phyloP scores from a whole-genome alignment of 2,113 vertebrate genomes.

The Ctenomys sociabilis region DNA sequence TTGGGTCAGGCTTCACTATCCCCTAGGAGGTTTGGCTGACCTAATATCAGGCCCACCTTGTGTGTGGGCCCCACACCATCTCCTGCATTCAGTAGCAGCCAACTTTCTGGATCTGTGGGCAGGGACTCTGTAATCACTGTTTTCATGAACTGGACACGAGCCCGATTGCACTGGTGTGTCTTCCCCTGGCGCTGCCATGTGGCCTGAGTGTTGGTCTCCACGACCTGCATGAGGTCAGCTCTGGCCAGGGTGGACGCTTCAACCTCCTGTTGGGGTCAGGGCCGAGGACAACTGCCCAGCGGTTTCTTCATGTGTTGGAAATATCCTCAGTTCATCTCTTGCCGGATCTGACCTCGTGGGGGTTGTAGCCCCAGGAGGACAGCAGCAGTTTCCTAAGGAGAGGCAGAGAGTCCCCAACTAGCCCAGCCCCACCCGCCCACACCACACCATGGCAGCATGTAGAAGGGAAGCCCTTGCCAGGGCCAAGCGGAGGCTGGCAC shows the following conservation, averaged over 20 bases:
- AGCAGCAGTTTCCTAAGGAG: not conserved
- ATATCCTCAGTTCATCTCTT: not conserved
- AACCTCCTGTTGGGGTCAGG: not conserved
- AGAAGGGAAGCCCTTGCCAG: not conserved
- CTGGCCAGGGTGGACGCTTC: not conserved
- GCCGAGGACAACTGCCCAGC: not conserved
- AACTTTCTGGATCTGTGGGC: not conserved
- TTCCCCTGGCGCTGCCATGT: rapidly evolving
- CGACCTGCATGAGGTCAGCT: rapidly evolving
- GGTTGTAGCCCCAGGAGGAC: not conserved
- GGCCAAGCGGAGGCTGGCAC: not conserved
- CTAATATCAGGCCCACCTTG: no score
- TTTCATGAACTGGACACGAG: not conserved
- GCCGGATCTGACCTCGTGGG: not conserved
- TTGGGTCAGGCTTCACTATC: not conserved
- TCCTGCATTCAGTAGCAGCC: no score
- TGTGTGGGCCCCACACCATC: not conserved
- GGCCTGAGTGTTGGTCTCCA: rapidly evolving
- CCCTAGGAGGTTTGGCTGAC: not conserved
- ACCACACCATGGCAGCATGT: not conserved
- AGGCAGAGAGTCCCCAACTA: not conserved
- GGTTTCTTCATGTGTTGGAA: not conserved
- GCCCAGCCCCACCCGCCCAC: not conserved
- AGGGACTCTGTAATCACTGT: rapidly evolving
- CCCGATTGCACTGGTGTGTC: rapidly evolving